Percentiles rank a stretch among this genome's conserved stretches.
Conservation (phyloP, 1,140 invertebrate genomes). For the Drosophila suzukii region DNA sequence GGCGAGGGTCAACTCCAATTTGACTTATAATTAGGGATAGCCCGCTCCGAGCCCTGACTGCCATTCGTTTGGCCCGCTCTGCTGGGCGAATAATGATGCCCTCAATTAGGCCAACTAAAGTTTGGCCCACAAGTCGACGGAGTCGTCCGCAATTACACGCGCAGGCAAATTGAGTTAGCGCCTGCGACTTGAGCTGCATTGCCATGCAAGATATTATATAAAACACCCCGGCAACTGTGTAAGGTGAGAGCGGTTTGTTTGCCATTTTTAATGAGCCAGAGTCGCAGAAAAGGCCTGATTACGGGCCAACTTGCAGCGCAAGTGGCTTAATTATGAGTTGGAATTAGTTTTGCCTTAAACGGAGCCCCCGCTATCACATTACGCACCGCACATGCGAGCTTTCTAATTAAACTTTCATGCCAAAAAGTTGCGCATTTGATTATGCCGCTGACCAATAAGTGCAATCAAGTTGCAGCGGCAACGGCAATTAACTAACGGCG, state of each 20-base stretch:
- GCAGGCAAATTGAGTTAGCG: constrained; percentile 70
- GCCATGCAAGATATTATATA: constrained; percentile 63
- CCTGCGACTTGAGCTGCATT: constrained; percentile 34
- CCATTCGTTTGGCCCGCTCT: constrained; percentile 12
- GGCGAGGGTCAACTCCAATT: constrained; percentile 43
- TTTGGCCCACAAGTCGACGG: constrained; percentile 59
- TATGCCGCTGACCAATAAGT: constrained; percentile 76
- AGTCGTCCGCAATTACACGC: constrained; percentile 63
- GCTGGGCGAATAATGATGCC: constrained; percentile 67
- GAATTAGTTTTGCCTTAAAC: constrained; percentile 61
- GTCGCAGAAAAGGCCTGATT: constrained; percentile 46
- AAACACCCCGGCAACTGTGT: constrained; percentile 47
- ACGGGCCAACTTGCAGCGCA: constrained; percentile 24
- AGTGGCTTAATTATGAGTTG: constrained; percentile 73
- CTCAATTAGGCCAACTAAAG: constrained; percentile 72
- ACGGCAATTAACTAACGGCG: constrained; percentile 70
- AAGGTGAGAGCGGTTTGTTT: constrained; percentile 68
- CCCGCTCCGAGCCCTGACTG: constrained; percentile 19
- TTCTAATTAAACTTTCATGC: constrained; percentile 75
- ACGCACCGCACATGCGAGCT: constrained; percentile 44
- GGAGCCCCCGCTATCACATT: constrained; percentile 20
- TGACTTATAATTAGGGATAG: constrained; percentile 56
- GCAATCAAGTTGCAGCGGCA: constrained; percentile 58
- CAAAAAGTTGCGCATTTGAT: constrained; percentile 78
- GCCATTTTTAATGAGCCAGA: constrained; percentile 68